phyloP scores from a whole-genome alignment of 2,888 invertebrate species.

The Volucella bombylans region DNA sequence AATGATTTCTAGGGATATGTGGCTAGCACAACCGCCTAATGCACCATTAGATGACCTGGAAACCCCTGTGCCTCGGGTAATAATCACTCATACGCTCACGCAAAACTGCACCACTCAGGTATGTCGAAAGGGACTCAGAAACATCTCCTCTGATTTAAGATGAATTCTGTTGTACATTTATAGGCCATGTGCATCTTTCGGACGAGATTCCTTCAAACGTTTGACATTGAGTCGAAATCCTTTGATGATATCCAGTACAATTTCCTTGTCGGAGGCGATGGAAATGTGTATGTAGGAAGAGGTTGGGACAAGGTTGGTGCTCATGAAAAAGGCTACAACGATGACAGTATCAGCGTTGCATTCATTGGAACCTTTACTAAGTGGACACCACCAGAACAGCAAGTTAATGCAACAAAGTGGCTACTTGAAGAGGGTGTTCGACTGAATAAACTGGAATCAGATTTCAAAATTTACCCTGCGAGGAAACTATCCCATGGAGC shows the following conservation, averaged over 20 bases:
- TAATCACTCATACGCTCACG: conserved; percentile 87
- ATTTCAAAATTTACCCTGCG: conserved; percentile 88
- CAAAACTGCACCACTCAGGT: conserved; percentile 85
- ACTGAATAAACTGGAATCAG: conserved; percentile 84
- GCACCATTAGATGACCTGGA: conserved; percentile 81
- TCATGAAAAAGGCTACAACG: conserved; percentile 87
- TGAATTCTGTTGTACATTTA: not conserved
- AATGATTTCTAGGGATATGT: conserved; percentile 85
- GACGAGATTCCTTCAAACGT: conserved; percentile 86
- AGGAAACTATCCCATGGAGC: conserved; percentile 86
- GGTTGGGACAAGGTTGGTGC: conserved; percentile 90
- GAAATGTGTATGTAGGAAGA: conserved; percentile 88
- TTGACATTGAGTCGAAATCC: conserved; percentile 86
- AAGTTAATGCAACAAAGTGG: conserved; percentile 85
- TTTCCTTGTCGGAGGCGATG: conserved; percentile 91
- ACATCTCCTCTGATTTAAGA: not conserved
- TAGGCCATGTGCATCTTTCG: conserved; percentile 85
- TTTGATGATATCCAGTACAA: conserved; percentile 90
- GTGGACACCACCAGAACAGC: conserved; percentile 83
- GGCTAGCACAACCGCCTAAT: conserved; percentile 87
- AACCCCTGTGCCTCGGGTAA: conserved; percentile 84
- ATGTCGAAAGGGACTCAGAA: conserved; percentile 24
- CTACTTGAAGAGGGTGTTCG: conserved; percentile 86
- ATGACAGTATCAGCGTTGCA: conserved; percentile 87
- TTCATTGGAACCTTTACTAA: conserved; percentile 88